These are phyloP conservation scores for Artibeus lituratus DNA, from an alignment of 2,797 vertebrate species.

Conservation along the genomic window DNA sequence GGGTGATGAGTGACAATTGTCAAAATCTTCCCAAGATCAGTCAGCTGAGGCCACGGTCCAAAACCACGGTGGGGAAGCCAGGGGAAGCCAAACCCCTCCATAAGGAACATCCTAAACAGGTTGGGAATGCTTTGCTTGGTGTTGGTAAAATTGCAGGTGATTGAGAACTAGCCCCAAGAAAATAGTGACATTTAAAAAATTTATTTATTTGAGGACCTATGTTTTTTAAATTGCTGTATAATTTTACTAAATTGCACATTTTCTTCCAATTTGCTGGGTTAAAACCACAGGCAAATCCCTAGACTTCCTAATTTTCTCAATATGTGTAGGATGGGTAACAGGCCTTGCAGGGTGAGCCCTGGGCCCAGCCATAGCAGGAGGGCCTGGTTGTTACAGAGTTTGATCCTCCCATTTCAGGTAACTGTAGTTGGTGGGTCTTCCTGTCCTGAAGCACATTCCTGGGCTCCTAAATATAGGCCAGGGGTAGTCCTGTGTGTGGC, in stretches of 20 bases:
- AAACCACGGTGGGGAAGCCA: constrained; percentile 60
- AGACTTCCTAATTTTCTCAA: background rate
- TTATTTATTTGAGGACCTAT: background rate
- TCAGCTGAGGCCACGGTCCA: constrained; percentile 73
- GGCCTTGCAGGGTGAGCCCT: background rate
- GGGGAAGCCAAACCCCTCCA: constrained; percentile 72
- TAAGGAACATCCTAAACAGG: constrained; percentile 80
- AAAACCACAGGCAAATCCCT: background rate
- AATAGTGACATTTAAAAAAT: background rate
- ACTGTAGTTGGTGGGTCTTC: background rate
- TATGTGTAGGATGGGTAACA: background rate
- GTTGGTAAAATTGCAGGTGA: background rate
- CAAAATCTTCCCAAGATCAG: constrained; percentile 82
- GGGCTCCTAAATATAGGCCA: background rate
- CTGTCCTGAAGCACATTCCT: background rate
- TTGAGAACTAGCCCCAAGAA: background rate
- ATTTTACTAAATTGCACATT: background rate
- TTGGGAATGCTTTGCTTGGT: background rate
- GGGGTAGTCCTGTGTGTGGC: background rate
- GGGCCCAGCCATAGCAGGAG: background rate
- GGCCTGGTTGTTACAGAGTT: background rate
- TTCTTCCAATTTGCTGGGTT: background rate
- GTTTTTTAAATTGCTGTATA: background rate
- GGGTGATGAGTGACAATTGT: constrained; percentile 71
- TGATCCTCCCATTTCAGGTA: background rate